These are phyloP conservation scores for Cladorhizidae sp. DNA, from an alignment of 37 sponge, comb jelly and placozoan species.

Conservation along the genomic window DNA sequence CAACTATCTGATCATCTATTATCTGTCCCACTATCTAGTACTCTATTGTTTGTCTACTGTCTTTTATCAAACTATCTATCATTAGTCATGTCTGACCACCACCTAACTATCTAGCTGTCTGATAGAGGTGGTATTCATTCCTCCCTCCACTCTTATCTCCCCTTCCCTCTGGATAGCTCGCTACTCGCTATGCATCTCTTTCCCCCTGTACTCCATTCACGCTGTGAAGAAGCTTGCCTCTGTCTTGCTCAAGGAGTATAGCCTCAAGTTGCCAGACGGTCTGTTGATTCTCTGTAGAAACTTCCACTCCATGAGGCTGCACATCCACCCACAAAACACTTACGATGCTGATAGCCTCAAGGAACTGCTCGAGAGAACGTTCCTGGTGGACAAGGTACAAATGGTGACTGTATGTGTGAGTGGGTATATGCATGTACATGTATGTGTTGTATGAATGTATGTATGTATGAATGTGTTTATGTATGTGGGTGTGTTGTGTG, in stretches of 20 bases:
- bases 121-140: background rate
- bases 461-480: no score
- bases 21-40: no score
- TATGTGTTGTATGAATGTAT: no score
- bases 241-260: slow-evolving; percentile 8
- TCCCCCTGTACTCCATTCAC: slow-evolving; percentile 22
- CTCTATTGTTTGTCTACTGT: no score
- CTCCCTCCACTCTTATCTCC: background rate
- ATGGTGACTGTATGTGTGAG: no score
- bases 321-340: slow-evolving; percentile 72
- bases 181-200: slow-evolving; percentile 24
- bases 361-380: slow-evolving; percentile 58
- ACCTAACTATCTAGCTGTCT: no score
- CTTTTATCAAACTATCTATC: no score
- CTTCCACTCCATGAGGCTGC: slow-evolving; percentile 69
- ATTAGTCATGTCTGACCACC: no score
- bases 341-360: slow-evolving; percentile 60
- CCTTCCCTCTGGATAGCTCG: slow-evolving; percentile 6
- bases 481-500: no score
- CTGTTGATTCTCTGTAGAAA: slow-evolving; percentile 56
- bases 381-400: slow-evolving; percentile 38
- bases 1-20: no score
- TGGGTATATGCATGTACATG: no score
- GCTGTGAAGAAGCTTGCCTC: slow-evolving; percentile 39
- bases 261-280: slow-evolving; percentile 47